Conservation (phyloP, 2,888 invertebrate genomes). For the Uloborus plumipes region DNA sequence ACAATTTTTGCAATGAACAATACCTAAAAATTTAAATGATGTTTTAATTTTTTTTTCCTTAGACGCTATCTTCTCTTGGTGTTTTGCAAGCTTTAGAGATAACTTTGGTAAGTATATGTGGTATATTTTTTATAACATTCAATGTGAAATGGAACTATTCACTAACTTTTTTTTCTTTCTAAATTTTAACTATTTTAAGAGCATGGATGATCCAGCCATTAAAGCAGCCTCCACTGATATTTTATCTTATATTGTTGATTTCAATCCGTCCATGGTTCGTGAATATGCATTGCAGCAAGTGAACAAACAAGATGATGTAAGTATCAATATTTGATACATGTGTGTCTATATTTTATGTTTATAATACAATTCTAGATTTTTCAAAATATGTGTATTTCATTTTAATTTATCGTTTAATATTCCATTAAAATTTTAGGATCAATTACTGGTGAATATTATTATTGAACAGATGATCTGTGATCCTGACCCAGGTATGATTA, state of each 20-base stretch:
- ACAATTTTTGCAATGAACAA: too few species aligned
- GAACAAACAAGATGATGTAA: conserved; percentile 88
- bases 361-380: neutral
- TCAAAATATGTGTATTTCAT: neutral
- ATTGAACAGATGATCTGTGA: conserved; percentile 99
- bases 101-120: conserved; percentile 76
- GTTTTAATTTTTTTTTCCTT: conserved; percentile 77
- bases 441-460: conserved; percentile 89
- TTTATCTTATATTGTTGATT: conserved; percentile 97
- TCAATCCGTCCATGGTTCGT: conserved; percentile 95
- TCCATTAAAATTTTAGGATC: conserved; percentile 78
- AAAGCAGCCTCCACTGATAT: conserved; percentile 98
- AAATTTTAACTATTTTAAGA: conserved; percentile 65
- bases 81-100: conserved; percentile 91
- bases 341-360: neutral
- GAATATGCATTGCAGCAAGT: conserved; percentile 96
- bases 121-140: neutral
- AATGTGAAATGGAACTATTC: neutral
- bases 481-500: conserved; percentile 80
- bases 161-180: conserved; percentile 7
- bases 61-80: conserved; percentile 87
- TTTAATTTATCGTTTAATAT: conserved; percentile 12
- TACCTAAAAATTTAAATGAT: too few species aligned
- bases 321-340: conserved; percentile 66
- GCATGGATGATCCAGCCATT: conserved; percentile 92